These are phyloP conservation scores for Rousettus madagascariensis DNA, from an alignment of 2,797 vertebrate genomes.

Conservation along the genomic window DNA sequence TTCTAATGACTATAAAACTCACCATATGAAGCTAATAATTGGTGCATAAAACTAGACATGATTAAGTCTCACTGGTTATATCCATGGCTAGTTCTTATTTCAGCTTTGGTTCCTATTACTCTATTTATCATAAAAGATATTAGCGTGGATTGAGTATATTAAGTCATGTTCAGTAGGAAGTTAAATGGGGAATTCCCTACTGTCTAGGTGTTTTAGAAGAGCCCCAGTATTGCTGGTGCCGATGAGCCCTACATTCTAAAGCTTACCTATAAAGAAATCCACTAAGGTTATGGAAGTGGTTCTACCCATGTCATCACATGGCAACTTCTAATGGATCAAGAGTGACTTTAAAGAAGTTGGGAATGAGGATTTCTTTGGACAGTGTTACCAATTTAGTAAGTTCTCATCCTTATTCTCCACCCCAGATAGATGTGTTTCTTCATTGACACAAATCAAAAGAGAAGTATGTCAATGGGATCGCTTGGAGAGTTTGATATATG, in stretches of 20 bases:
- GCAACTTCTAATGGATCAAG: not conserved
- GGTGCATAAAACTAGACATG: slow-evolving; percentile 4
- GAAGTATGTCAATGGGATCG: not conserved
- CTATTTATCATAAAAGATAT: slow-evolving; percentile 5
- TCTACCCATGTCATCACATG: not conserved
- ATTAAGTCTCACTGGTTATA: not conserved
- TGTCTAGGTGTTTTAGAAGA: not conserved
- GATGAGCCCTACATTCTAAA: not conserved
- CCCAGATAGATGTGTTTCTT: not conserved
- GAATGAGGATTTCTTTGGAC: not conserved
- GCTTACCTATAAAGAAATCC: not conserved
- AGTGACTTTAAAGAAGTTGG: not conserved
- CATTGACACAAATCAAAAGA: not conserved
- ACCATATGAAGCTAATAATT: slow-evolving; percentile 16
- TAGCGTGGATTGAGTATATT: not conserved
- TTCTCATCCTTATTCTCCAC: not conserved
- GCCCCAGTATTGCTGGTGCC: not conserved
- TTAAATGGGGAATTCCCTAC: not conserved
- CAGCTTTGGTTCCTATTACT: not conserved
- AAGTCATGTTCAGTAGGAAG: not conserved
- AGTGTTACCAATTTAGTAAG: not conserved
- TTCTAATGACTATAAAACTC: slow-evolving; percentile 51
- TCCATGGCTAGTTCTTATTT: slow-evolving; percentile 31
- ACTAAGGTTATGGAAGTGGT: not conserved
- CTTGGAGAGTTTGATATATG: not conserved